Evolutionary conservation across 2,113 vertebrate species (phyloP).

Genomic region (Aphyosemion australe): DNA sequence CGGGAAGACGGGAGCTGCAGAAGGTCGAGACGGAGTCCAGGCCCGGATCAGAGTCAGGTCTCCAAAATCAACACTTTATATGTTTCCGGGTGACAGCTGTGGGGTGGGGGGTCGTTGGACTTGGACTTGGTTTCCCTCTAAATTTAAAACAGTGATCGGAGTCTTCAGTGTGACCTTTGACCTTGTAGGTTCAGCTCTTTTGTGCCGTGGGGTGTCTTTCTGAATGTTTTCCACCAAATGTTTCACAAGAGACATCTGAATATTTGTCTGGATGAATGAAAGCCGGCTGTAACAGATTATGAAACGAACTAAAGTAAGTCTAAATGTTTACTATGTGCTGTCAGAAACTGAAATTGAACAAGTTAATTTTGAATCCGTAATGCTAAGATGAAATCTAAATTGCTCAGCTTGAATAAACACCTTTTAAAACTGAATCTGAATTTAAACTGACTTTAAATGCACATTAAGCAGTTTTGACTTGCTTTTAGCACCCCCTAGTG

Average conservation of each 20-base stretch:
- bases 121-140: conserved; percentile 5
- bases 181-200: conserved; percentile 22
- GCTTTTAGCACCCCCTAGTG: too few relatives aligned
- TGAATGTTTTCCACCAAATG: neutral
- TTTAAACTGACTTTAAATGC: too few relatives aligned
- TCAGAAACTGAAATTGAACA: too few relatives aligned
- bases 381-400: too few relatives aligned
- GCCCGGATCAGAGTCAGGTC: conserved; percentile 34
- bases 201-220: conserved; percentile 2
- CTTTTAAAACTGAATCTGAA: neutral
- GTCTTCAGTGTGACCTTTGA: conserved; percentile 29
- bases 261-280: neutral
- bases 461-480: too few relatives aligned
- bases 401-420: too few relatives aligned
- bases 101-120: neutral
- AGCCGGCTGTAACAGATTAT: too few relatives aligned
- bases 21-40: conserved; percentile 62
- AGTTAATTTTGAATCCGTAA: too few relatives aligned
- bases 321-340: too few relatives aligned
- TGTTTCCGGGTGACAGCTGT: conserved; percentile 48
- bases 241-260: neutral
- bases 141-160: conserved; percentile 11
- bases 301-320: too few relatives aligned
- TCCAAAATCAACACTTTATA: conserved; percentile 55
- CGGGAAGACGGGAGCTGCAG: conserved; percentile 16